These are phyloP conservation scores for Centropus unirufus DNA, from an alignment of 2,113 vertebrate genomes.

Conservation along the genomic window DNA sequence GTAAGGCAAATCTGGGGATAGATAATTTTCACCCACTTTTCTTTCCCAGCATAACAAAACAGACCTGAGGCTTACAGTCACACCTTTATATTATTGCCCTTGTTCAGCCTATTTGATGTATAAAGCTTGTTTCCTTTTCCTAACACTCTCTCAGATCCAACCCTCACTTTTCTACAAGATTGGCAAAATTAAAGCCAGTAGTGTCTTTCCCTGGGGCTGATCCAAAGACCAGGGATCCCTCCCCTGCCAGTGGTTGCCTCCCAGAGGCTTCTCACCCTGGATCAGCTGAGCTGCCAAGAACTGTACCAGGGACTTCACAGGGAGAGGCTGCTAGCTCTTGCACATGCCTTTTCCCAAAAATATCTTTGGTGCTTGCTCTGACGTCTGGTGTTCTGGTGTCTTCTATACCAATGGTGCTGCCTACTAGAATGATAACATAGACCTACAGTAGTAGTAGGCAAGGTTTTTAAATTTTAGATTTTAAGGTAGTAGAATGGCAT, in stretches of 20 bases:
- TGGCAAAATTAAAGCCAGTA: background rate
- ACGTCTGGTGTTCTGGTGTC: background rate
- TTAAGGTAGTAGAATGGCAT: background rate
- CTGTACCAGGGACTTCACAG: background rate
- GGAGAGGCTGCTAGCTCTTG: background rate
- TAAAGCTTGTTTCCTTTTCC: background rate
- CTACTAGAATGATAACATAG: background rate
- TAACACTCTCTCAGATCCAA: background rate
- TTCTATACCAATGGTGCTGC: background rate
- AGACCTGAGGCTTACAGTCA: background rate
- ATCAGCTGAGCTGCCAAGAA: background rate
- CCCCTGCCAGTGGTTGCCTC: background rate
- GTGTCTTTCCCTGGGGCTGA: background rate
- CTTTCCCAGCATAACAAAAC: background rate
- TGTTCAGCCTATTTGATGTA: background rate
- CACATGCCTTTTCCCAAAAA: background rate
- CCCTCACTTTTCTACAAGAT: background rate
- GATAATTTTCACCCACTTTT: background rate
- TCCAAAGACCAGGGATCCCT: background rate
- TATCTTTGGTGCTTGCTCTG: background rate
- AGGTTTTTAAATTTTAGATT: background rate
- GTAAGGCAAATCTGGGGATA: background rate
- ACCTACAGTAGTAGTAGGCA: background rate
- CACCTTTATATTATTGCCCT: background rate
- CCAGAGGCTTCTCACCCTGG: background rate